Conservation (phyloP, 37 sponge, comb jelly and placozoan genomes). For the Chondrosia reniformis region DNA sequence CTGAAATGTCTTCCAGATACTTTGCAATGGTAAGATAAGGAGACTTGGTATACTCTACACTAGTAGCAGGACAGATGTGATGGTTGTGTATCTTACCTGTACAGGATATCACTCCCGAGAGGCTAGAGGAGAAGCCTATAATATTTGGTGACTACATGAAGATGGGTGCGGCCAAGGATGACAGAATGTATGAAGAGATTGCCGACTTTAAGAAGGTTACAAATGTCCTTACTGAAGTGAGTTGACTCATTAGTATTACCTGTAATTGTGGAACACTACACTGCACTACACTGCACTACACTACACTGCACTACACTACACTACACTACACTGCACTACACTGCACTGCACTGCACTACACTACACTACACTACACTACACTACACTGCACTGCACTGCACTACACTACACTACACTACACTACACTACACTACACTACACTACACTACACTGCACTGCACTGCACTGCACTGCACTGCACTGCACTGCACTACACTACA, state of each 20-base stretch:
- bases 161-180: slow-evolving; percentile 76
- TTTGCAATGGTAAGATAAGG: slow-evolving; percentile 73
- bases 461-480: neutral
- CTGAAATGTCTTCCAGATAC: slow-evolving; percentile 91
- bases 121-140: slow-evolving; percentile 88
- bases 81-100: no score
- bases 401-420: neutral
- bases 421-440: neutral
- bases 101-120: slow-evolving; percentile 86
- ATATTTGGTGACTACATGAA: slow-evolving; percentile 98
- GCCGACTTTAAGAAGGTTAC: slow-evolving; percentile 72
- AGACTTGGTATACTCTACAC: no score
- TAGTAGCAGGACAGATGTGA: no score
- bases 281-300: neutral
- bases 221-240: slow-evolving; percentile 74
- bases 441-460: neutral
- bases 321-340: neutral
- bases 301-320: neutral
- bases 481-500: neutral
- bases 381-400: neutral
- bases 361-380: neutral
- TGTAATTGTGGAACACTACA: no score
- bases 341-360: neutral
- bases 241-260: no score
- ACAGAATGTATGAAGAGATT: slow-evolving; percentile 90